Base-by-base conservation (phyloP, 2,113 vertebrate species). In the Oreochromis niloticus region DNA sequence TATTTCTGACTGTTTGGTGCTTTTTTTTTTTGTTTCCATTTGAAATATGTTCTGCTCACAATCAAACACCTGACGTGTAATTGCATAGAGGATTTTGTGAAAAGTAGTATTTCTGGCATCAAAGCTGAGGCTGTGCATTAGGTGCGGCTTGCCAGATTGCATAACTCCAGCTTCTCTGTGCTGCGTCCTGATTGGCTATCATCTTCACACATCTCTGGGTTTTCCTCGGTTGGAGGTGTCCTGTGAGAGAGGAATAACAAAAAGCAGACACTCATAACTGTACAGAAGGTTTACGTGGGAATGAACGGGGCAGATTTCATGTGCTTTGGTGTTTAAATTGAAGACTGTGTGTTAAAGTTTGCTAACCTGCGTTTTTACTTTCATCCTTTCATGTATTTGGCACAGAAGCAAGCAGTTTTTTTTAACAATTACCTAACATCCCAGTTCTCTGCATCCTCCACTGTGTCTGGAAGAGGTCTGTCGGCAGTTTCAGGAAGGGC, bases 401-500 rank as follows among this genome's bases (percentile, higher is more conserved):
- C 71, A 8, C 71, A 78, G 43, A 78, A 8, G 16, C 6, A 78
- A 78, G 24, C 71, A 78, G 24, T 6, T 19, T 75, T 52, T 63
- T 17, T 80, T 19, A 63, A 63, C 59, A 63, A 59, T 46, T 86
- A 94, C 89, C 73, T 82, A 7, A 10, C 84, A 55, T 91, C 96
- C 96, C 96, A 96, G 75, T 90, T 95, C 87, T 97, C 97, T 73
- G 91, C 94, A 0, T 97, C 96, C 14, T 95, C 94, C 73, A 98
- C 94, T 6, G 96, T 97, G 92, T 98, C 97, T 8, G 96, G 91
- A 41, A 97, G 95, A 6, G 97, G 95, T 61, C 85, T 36, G 41
- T 95, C 80, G 1, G 95, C 95, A 1, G 97, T 97, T 94, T 98
- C 97, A 0, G 96, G 95, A 88, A 98, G 94, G 6, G 94, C 96